Evolutionary conservation across 2,888 invertebrate genomes (phyloP), one percentile per base, ranked within the genome.

Genomic region (Tetanocera ferruginea): DNA sequence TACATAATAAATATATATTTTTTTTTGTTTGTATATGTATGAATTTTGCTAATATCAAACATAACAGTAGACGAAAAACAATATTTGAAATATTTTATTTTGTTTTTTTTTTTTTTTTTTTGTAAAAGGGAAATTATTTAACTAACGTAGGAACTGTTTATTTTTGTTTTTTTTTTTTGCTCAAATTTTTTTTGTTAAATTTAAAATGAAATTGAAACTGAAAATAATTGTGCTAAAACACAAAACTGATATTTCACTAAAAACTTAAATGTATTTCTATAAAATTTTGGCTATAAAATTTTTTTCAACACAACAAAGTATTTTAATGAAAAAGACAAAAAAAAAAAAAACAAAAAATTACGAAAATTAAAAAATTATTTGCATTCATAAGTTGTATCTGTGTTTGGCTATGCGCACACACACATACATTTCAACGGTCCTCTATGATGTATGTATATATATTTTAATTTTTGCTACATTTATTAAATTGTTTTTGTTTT

Each of bases 231-330:
- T 37, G 28, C 19, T 67, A 43, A 19, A 67, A 67, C 28, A 34
- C 19, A 67, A 67, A 34, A 80, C 79, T 79, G 79, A 80, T 77
- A 78, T 77, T 79, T 25, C 9, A 14, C 25, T 60, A 25, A 60
- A 60, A 60, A 60, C n/a, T 60, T 25, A 23, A 9, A 43, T 11
- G 11, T 43, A 43, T 11, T 43, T 11, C 43, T 28, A 60, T 25
- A 19, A 60, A 60, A 60, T 60, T 60, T 60, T 23, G 57, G 57
- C 57, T 60, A 60, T 8, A 57, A 57, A 23, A 57, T 4, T 60
- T 19, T 3, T 25, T 60, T 14, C 57, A 28, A 25, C 57, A 60
- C 57, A 60, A 60, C 25, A 23, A 60, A 60, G 9, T 19, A n/a
- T 9, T 19, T 8, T 55, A n/a, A n/a, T n/a, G n/a, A n/a, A n/a